phyloP scores from a whole-genome alignment of 37 sponge, comb jelly and placozoan species.

The Amphimedon queenslandica region DNA sequence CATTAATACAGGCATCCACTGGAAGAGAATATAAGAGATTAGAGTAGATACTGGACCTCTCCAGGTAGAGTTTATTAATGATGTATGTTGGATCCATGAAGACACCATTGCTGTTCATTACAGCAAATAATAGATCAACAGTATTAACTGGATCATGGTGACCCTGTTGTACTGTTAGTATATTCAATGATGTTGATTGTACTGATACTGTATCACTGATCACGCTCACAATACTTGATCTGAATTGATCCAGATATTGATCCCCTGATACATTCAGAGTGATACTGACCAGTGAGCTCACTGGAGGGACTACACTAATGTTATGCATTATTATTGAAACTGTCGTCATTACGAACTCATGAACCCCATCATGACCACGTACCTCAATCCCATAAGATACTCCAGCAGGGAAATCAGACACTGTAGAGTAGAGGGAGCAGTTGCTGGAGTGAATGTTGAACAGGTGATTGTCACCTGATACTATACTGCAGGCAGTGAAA shows the following conservation, averaged over 20 bases:
- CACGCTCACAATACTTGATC: neutral
- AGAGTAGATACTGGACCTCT: too few relatives aligned
- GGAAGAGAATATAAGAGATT: too few relatives aligned
- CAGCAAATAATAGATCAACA: too few relatives aligned
- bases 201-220: neutral
- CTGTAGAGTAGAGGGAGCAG: constrained; percentile 4
- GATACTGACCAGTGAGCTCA: constrained; percentile 1
- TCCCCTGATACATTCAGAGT: constrained; percentile 17
- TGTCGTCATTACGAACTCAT: constrained; percentile 11
- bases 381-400: constrained; percentile 11
- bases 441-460: constrained; percentile 10
- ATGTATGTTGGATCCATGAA: too few relatives aligned
- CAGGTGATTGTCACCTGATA: neutral
- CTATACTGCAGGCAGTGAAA: constrained; percentile 31
- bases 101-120: too few relatives aligned
- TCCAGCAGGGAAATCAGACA: constrained; percentile 6
- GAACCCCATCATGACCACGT: constrained; percentile 19
- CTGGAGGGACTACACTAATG: constrained; percentile 1
- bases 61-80: too few relatives aligned
- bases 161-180: constrained; percentile 33
- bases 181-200: neutral
- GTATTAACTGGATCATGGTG: too few relatives aligned
- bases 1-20: too few relatives aligned
- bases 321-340: constrained; percentile 31
- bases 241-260: neutral